These are phyloP conservation scores for Andrena praecox DNA, from an alignment of 2,888 invertebrate genomes.

Conservation along the genomic window DNA sequence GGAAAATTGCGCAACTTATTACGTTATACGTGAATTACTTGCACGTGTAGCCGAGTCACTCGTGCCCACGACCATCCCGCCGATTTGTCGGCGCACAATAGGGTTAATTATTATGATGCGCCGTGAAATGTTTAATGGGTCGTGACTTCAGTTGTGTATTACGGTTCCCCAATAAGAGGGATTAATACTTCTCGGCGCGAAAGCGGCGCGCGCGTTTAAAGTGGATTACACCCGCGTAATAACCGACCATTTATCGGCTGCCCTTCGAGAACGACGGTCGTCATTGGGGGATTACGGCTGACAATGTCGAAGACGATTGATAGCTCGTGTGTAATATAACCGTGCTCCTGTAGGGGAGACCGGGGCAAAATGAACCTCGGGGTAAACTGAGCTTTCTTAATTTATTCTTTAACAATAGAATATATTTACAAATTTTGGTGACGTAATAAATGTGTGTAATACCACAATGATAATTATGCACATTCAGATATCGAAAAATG, in stretches of 20 bases:
- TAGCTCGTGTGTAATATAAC: no score
- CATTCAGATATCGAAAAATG: no score
- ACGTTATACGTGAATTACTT: conserved; percentile 14
- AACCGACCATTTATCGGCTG: conserved; percentile 24
- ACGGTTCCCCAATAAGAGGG: conserved; percentile 24
- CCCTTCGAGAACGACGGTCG: conserved; percentile 23
- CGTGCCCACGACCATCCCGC: not conserved
- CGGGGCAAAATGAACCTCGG: no score
- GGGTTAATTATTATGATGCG: conserved; percentile 35
- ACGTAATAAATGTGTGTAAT: no score
- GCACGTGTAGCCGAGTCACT: not conserved
- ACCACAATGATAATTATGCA: no score
- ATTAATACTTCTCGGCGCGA: conserved; percentile 33
- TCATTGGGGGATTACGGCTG: conserved; percentile 21
- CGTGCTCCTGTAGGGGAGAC: no score
- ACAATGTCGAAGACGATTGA: not conserved
- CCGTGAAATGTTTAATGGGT: conserved; percentile 21
- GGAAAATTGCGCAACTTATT: conserved; percentile 36
- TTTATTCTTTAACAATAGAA: no score
- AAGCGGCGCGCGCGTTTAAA: conserved; percentile 21
- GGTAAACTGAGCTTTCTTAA: no score
- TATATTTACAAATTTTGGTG: no score
- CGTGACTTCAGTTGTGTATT: conserved; percentile 30
- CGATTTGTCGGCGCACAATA: conserved; percentile 22
- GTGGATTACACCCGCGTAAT: conserved; percentile 31